These are phyloP conservation scores for Clivina fossor DNA, from an alignment of 2,888 invertebrate species.

Conservation along the genomic window DNA sequence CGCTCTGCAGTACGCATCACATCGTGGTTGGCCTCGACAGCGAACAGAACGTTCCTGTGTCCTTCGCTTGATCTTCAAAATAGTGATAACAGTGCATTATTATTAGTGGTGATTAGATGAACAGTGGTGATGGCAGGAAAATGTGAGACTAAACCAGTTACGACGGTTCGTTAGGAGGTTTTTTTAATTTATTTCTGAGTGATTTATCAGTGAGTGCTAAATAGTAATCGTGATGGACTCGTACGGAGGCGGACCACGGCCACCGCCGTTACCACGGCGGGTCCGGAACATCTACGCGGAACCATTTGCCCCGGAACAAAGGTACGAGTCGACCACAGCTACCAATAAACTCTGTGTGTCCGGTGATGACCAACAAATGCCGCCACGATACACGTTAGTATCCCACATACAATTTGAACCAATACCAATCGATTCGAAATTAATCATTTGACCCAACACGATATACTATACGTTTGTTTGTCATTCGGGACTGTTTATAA, in stretches of 20 bases:
- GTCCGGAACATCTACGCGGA: constrained; percentile 68
- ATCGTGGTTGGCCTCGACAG: constrained; percentile 50
- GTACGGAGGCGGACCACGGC: constrained; percentile 63
- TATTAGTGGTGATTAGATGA: not conserved
- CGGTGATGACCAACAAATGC: constrained; percentile 32
- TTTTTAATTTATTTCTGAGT: not conserved
- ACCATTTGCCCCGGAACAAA: constrained; percentile 62
- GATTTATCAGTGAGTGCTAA: constrained; percentile 1
- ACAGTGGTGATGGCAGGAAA: not conserved
- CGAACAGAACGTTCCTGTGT: not conserved
- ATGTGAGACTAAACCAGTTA: not conserved
- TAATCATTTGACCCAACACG: too few relatives aligned
- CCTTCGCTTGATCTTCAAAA: too few relatives aligned
- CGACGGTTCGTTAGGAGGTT: not conserved
- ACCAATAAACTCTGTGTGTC: constrained; percentile 29
- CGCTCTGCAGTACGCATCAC: constrained; percentile 50
- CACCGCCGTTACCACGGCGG: constrained; percentile 64
- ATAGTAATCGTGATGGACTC: constrained; percentile 60
- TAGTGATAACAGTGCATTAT: too few relatives aligned
- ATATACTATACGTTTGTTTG: too few relatives aligned
- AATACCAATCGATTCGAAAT: too few relatives aligned
- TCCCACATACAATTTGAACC: constrained; percentile 5
- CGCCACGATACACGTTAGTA: constrained; percentile 31
- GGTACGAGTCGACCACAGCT: too few relatives aligned
- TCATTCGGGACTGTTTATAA: too few relatives aligned